phyloP scores from a whole-genome alignment of 2,888 invertebrate genomes.

The Sepiola atlantica region DNA sequence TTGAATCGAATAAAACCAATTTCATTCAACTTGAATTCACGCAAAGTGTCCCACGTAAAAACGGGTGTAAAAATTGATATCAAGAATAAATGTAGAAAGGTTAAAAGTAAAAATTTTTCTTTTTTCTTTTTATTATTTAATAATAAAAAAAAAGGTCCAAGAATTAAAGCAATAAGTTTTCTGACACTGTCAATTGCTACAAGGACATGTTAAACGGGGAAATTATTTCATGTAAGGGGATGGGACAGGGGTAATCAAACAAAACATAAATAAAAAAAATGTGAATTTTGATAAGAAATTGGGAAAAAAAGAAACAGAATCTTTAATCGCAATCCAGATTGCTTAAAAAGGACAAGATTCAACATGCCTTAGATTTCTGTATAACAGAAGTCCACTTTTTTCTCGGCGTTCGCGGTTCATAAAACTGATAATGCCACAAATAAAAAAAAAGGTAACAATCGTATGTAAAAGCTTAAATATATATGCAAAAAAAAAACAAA shows the following conservation, averaged over 20 bases:
- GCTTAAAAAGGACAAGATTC: neutral
- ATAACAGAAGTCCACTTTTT: neutral
- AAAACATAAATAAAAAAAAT: neutral
- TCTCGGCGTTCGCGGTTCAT: neutral
- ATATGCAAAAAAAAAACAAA: neutral
- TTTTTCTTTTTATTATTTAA: no score
- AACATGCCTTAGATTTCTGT: neutral
- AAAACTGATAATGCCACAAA: neutral
- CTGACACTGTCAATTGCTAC: neutral
- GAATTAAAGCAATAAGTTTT: neutral
- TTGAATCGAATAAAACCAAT: neutral
- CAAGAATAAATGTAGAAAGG: neutral
- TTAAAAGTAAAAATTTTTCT: neutral
- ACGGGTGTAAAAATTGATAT: neutral
- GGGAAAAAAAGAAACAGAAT: neutral
- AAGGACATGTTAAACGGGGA: neutral
- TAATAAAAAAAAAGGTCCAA: neutral
- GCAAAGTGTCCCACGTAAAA: neutral
- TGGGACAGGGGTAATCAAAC: neutral
- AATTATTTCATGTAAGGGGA: neutral
- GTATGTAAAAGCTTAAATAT: neutral
- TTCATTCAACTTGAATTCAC: neutral
- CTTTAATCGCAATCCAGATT: neutral
- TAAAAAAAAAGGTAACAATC: neutral
- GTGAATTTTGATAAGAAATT: neutral